Base-by-base conservation (phyloP, 2,113 vertebrate species). In the Riparia riparia region DNA sequence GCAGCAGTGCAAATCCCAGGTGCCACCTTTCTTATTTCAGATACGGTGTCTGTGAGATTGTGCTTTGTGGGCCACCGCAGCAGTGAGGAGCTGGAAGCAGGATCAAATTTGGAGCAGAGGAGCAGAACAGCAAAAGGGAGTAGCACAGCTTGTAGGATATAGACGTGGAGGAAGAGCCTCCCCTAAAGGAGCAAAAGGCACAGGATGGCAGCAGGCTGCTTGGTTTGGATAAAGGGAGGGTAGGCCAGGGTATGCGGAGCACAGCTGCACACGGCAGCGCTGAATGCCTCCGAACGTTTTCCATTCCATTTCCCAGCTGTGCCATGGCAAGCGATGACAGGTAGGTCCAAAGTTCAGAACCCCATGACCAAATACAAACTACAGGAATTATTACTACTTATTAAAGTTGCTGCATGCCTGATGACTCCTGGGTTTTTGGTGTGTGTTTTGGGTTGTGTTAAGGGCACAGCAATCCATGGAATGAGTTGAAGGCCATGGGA, bases 91-190 rank as follows among this genome's bases (percentile, higher is more conserved):
- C 21, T 78, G 19, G 29, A 64, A 78, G 28, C 9, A 85, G n/a
- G 28, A 41, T 18, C 2, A 0, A 2, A 0, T 63, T 42, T 82
- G 41, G n/a, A 74, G n/a, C 29, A 56, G 47, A 71, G 41, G 44
- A 90, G 7, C 19, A 80, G 65, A 65, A 45, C 28, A 82, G 17
- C 47, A 47, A 0, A 3, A 39, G 14, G 14, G 4, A 63, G 50
- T 58, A 39, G 63, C 2, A 17, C 4, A 64, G 31, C 14, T 50
- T 82, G 57, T n/a, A 60, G 41, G 31, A 79, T 72, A 60, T 12
- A 32, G 2, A 18, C 17, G 53, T 29, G 41, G 20, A 82, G n/a
- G 26, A 74, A 60, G 14, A 51, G 25, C 19, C 7, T 16, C 32
- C 34, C 42, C 39, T 12, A 18, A 66, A 63, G 29, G 45, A 76